Evolutionary conservation across 1,140 invertebrate species (phyloP), one percentile per base, ranked within the genome.

Genomic region (Scaptodrosophila lebanonensis): DNA sequence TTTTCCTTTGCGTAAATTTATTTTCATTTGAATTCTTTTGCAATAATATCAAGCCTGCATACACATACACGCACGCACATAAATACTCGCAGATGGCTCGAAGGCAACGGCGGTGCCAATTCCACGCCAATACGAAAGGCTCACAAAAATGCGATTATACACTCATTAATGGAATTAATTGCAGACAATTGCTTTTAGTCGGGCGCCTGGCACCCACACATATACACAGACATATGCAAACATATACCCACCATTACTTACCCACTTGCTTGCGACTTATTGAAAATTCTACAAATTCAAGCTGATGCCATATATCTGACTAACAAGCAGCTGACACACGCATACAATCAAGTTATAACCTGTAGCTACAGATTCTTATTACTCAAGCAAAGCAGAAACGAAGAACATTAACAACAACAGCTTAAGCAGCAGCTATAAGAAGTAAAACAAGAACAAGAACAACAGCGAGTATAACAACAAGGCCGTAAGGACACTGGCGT

Each of bases 111-210:
- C 22, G 22, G 3, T 25, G 22, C 8, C 22, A 8, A 25, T 25
- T 25, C 22, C 22, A 4, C 22, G 22, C 22, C 22, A 25, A 4
- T 25, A 3, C 8, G 3, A n/a, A n/a, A 4, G 3, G 75, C 72
- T 69, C 56, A 66, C 73, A 82, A 73, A 77, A 77, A 77, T 82
- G 73, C 75, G 76, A 77, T 77, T 77, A 77, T 77, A 73, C 73
- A 77, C 82, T 77, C 73, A 77, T 77, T 77, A 77, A 77, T 53
- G 75, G 82, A 77, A 77, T 77, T 77, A 77, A 77, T 77, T 79
- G 75, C 73, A 73, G 76, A 79, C 73, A 82, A 73, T 67, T 63
- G 51, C 53, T 63, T 50, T 39, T 49, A 69, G 59, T 48, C 36
- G 54, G 50, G 45, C 54, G 66, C 58, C 65, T 66, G 45, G 48